These are phyloP conservation scores for Nyctalus aviator DNA, from an alignment of 2,797 vertebrate genomes.

Conservation along the genomic window DNA sequence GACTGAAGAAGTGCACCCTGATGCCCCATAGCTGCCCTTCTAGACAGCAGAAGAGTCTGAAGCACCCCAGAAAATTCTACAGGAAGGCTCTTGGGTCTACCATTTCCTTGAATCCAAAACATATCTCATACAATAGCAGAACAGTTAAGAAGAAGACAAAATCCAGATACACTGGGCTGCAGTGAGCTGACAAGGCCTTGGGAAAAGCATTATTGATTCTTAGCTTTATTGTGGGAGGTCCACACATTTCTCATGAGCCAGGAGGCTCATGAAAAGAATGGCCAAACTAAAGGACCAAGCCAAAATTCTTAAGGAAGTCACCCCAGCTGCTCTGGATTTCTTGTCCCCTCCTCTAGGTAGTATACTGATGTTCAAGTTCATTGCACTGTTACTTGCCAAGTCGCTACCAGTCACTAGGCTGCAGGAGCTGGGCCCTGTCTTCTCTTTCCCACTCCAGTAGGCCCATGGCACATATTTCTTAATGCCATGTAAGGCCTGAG, in stretches of 20 bases:
- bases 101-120: conserved; percentile 23
- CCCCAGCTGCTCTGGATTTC: neutral
- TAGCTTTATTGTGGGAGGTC: neutral
- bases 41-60: neutral
- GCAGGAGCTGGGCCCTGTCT: neutral
- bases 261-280: neutral
- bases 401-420: neutral
- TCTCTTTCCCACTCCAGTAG: neutral
- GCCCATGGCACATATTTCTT: neutral
- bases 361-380: neutral
- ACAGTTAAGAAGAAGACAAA: neutral
- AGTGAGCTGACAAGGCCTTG: neutral
- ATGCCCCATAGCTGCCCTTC: neutral
- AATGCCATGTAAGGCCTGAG: neutral
- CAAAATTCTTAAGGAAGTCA: neutral
- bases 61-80: conserved; percentile 8
- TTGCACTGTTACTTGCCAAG: neutral
- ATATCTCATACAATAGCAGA: neutral
- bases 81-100: neutral
- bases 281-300: neutral
- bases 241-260: neutral
- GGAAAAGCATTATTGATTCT: neutral
- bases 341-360: neutral
- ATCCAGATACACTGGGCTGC: neutral
- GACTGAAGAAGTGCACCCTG: neutral